A percentile compares a stretch with the other conserved stretches of the same genome.
phyloP scores from a whole-genome alignment of 2,113 vertebrate genomes.

The Lampris incognitus region DNA sequence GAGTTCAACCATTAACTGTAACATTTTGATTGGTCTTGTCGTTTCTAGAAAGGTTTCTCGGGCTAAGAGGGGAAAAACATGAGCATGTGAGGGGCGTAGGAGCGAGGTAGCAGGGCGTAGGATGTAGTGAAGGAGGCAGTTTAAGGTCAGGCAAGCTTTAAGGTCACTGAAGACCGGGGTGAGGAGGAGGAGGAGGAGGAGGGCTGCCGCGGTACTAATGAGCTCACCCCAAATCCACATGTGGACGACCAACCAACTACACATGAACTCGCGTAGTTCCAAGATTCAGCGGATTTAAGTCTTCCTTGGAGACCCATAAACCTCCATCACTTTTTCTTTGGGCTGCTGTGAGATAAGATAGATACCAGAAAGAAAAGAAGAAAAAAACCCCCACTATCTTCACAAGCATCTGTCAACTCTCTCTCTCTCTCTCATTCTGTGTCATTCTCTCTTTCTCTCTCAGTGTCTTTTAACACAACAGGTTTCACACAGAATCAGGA shows the following conservation, averaged over 20 bases:
- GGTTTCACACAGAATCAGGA: too few species aligned
- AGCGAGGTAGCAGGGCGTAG: constrained; percentile 7
- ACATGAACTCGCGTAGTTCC: constrained; percentile 3
- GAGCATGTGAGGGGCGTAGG: too few species aligned
- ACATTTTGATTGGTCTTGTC: too few species aligned
- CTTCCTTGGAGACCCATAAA: background rate
- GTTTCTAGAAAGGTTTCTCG: too few species aligned
- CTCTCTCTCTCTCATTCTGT: background rate
- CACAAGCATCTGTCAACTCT: background rate
- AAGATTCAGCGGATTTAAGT: background rate
- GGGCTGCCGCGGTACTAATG: constrained; percentile 42
- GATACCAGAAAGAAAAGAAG: background rate
- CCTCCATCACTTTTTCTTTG: background rate
- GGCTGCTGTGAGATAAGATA: constrained; percentile 2
- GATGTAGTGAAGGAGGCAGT: constrained; percentile 23
- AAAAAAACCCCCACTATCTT: background rate
- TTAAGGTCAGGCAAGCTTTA: constrained; percentile 39
- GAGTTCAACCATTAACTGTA: too few species aligned
- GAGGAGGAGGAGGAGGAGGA: constrained; percentile 35
- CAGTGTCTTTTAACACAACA: background rate
- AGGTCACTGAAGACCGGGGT: constrained; percentile 71
- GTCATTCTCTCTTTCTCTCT: constrained; percentile 1
- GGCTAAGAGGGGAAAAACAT: too few species aligned
- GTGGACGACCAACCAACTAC: constrained; percentile 30
- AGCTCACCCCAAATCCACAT: constrained; percentile 53